phyloP scores from a whole-genome alignment of 1,140 invertebrate genomes.

The Drosophila takahashii region DNA sequence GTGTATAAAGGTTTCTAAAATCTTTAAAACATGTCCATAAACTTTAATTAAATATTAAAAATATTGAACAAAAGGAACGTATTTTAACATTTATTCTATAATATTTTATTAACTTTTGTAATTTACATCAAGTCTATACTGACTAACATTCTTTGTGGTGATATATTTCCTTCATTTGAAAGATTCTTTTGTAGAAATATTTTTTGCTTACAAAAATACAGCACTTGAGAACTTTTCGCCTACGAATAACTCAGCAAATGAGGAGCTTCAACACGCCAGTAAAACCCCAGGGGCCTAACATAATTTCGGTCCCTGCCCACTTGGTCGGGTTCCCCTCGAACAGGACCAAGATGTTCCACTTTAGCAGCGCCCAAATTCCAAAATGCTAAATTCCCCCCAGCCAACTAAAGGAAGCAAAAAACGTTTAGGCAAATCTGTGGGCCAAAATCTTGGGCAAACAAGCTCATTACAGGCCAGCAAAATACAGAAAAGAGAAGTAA shows the following conservation, averaged over 20 bases:
- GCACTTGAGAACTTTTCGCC: not conserved
- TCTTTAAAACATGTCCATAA: too few species aligned
- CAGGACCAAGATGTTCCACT: constrained; percentile 56
- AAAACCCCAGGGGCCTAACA: constrained; percentile 19
- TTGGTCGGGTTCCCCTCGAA: not conserved
- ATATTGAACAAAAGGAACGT: too few species aligned
- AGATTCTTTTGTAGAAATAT: too few species aligned
- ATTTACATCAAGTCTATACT: too few species aligned
- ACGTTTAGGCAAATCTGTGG: constrained; percentile 72
- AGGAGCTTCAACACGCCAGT: constrained; percentile 23
- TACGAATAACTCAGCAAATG: constrained; percentile 1
- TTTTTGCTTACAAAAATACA: not conserved
- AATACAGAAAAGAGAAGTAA: constrained; percentile 15
- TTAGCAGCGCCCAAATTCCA: constrained; percentile 22
- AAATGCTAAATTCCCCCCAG: not conserved
- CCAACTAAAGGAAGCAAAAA: constrained; percentile 17
- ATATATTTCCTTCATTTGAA: not conserved
- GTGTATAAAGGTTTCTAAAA: too few species aligned
- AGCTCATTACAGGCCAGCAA: constrained; percentile 58
- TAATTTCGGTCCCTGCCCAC: constrained; percentile 14
- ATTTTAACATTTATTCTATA: too few species aligned
- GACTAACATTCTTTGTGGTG: too few species aligned
- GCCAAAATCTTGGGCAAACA: constrained; percentile 68
- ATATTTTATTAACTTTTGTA: too few species aligned
- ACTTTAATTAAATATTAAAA: too few species aligned